Evolutionary conservation across 2,113 vertebrate species (phyloP), one percentile per base, ranked within the genome.

Genomic region (Thymallus thymallus): DNA sequence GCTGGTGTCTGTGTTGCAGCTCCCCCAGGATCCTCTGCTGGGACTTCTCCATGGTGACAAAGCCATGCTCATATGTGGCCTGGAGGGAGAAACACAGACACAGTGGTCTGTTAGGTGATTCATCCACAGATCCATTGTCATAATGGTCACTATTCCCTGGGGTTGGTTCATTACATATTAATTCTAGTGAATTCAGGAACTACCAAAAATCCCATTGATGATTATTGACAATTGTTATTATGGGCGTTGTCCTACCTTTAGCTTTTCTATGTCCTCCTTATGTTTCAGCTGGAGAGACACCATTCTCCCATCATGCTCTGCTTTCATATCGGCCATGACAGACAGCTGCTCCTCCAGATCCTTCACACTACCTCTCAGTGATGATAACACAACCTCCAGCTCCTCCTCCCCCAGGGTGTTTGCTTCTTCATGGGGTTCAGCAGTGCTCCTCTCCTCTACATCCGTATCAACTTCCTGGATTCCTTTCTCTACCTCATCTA

Each of bases 1-100:
- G 83, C 23, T 82, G 87, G 71, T 93, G 86, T 66, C 82, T 75
- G n/a, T 79, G 83, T 69, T 89, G 90, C 55, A 92, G 79, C 72
- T 90, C 91, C 75, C 87, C 88, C 5, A 88, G 65, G 2, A 79
- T 74, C 76, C 81, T 91, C 74, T 79, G 63, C 18, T 92, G 91
- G 51, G 84, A 89, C 69, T 86, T 85, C 46, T 91, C 87, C 88
- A 93, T 83, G 68, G 78, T 75, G 67, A 68, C 16, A 0, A 93
- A 77, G 22, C 87, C 82, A 1, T 48, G 66, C 69, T 90, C 82
- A 69, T 86, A 93, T 0, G 74, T 76, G 29, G 55, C 86, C 92
- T 92, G 76, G 1, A 61, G 46, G 32, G 35, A 7, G 2, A n/a
- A 35, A 67, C 29, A 46, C 6, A n/a, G 23, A 18, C 56, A 0